Base-by-base conservation (phyloP, 2,888 invertebrate species). In the Tridacna gigas region DNA sequence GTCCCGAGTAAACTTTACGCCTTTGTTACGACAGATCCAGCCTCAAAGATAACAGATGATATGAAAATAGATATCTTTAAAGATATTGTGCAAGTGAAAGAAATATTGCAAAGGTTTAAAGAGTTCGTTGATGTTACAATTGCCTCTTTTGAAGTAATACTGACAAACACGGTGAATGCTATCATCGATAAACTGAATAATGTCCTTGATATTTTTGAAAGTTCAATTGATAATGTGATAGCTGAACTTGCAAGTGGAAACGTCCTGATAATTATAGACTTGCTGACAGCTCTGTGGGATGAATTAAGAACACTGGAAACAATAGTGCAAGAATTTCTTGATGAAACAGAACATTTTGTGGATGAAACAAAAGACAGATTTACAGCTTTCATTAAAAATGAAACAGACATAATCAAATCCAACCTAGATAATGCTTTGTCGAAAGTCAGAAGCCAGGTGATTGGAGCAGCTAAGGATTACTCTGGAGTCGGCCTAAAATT, bases 1-100 rank as follows among this genome's bases (percentile, higher is more conserved):
- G 67, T 66, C 22, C 51, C 60, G 13, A 63, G 60, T 51, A 79
- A 28, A 47, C 45, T 80, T 0, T 83, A 86, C 76, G 84, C 79
- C 0, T 89, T 79, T 63, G 37, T 86, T 13, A 82, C 80, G 12
- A 79, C 80, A 18, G 84, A 89, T 60, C 79, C 79, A 25, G 45
- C 37, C 4, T 26, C 48, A 5, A 73, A 51, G 15, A 60, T 71
- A n/a, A 60, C 20, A 7, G 25, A 45, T 22, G 63, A 73, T 22
- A 77, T 69, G 20, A 26, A 63, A 48, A 78, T 78, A 15, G 76
- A 83, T 73, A 61, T 80, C 63, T 25, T 83, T 0, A 26, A 74
- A 22, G 77, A 83, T 67, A 65, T 85, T 26, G 7, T 79, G 5
- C 48, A 81, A 37, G 28, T 86, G 20, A 65, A 79, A 45, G 74